Evolutionary conservation across 2,113 vertebrate genomes (phyloP).

Genomic region (Chloropsis cyanopogon): DNA sequence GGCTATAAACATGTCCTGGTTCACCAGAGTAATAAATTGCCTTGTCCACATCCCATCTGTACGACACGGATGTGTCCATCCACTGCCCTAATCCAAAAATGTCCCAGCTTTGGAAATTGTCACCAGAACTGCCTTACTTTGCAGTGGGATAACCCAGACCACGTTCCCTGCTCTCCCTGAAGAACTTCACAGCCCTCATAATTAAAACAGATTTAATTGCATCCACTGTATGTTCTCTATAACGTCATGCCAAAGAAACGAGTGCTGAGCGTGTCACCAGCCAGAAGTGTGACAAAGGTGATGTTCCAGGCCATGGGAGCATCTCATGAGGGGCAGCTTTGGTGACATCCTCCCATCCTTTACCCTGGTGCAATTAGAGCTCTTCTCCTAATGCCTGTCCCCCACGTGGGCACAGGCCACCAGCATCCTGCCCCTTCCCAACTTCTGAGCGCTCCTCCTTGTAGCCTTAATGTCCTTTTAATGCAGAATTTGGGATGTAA

Average conservation of each 20-base stretch:
- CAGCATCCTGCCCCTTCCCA: constrained; percentile 6
- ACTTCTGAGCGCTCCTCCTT: background rate
- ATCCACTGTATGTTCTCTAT: background rate
- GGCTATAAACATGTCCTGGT: background rate
- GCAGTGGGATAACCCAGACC: background rate
- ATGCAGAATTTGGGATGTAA: constrained; percentile 17
- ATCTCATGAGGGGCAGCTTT: background rate
- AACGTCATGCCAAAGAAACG: background rate
- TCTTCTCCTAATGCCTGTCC: background rate
- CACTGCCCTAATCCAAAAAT: background rate
- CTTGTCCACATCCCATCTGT: background rate
- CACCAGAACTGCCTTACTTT: background rate
- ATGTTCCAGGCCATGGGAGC: background rate
- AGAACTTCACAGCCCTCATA: background rate
- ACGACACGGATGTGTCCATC: background rate
- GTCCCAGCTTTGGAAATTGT: background rate
- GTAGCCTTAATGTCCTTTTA: constrained; percentile 20
- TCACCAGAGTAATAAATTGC: background rate
- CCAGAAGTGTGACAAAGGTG: background rate
- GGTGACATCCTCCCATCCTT: background rate
- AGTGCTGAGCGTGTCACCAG: background rate
- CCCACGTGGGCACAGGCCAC: background rate
- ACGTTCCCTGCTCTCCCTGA: background rate
- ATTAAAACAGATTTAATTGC: background rate
- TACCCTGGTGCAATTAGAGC: background rate